These are phyloP conservation scores for Stegostoma tigrinum DNA, from an alignment of 2,113 vertebrate species.

Conservation along the genomic window DNA sequence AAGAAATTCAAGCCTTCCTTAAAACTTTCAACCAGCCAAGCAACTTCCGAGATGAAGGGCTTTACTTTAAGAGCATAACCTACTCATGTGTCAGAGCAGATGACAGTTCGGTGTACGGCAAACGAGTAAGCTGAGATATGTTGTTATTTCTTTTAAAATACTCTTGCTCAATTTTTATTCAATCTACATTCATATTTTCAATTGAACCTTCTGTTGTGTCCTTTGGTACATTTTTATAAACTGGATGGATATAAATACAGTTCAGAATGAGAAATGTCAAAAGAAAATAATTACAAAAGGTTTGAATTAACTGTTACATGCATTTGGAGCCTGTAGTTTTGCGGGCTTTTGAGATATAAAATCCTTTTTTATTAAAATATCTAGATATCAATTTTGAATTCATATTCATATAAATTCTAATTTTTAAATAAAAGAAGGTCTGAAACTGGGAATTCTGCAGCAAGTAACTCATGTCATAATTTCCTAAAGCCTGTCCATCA, in stretches of 20 bases:
- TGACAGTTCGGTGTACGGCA: conserved; percentile 57
- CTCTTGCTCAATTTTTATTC: not conserved
- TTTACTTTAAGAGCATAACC: conserved; percentile 53
- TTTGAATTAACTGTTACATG: not conserved
- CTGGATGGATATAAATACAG: not conserved
- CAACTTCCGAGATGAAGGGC: conserved; percentile 50
- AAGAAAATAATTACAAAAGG: not conserved
- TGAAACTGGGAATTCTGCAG: no score
- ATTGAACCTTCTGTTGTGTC: not conserved
- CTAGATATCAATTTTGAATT: no score
- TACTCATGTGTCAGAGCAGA: conserved; percentile 60
- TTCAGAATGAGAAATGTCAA: not conserved
- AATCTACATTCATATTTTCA: not conserved
- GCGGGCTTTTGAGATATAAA: no score
- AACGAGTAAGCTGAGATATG: conserved; percentile 48
- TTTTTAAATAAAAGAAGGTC: no score
- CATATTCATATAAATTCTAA: no score
- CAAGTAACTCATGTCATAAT: no score
- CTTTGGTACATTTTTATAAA: not conserved
- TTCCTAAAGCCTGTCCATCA: no score
- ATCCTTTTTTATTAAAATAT: no score
- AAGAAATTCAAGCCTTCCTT: conserved; percentile 48
- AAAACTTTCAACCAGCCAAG: conserved; percentile 55
- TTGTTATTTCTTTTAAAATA: not conserved
- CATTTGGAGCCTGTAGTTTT: not conserved